A percentile compares a stretch with the other conserved stretches of the same genome.
Conservation (phyloP, 1,140 invertebrate genomes). For the Drosophila paulistorum region DNA sequence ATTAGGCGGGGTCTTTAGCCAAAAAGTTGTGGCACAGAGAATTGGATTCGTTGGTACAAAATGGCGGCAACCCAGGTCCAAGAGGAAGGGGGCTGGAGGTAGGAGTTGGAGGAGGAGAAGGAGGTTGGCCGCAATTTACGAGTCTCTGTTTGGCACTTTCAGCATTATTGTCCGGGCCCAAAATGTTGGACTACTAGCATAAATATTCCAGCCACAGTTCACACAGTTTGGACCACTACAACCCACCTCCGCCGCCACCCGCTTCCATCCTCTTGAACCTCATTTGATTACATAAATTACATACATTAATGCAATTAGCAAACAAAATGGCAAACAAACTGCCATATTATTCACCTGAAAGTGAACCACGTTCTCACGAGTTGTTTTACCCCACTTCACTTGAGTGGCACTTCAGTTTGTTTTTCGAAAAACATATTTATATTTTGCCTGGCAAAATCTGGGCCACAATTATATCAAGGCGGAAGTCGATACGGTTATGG, state of each 20-base stretch:
- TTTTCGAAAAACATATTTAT: constrained; percentile 62
- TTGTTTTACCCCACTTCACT: constrained; percentile 29
- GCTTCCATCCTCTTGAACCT: not conserved
- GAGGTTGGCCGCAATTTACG: constrained; percentile 65
- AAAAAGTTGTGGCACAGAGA: constrained; percentile 42
- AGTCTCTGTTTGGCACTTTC: constrained; percentile 78
- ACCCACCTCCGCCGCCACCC: not conserved
- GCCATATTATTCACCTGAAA: constrained; percentile 64
- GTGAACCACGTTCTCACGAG: constrained; percentile 31
- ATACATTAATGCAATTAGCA: constrained; percentile 76
- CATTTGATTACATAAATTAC: constrained; percentile 76
- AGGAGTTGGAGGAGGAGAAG: constrained; percentile 1
- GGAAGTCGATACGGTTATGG: constrained; percentile 76
- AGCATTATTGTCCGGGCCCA: constrained; percentile 65
- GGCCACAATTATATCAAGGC: constrained; percentile 64
- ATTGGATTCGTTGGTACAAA: constrained; percentile 42
- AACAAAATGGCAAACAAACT: constrained; percentile 44
- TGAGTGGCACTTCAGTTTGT: constrained; percentile 62
- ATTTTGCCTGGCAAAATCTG: constrained; percentile 60
- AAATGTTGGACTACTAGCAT: constrained; percentile 51
- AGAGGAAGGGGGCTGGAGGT: not conserved
- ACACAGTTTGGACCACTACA: constrained; percentile 36
- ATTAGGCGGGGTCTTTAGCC: constrained; percentile 67
- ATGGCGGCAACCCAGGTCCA: constrained; percentile 37
- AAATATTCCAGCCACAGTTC: constrained; percentile 62